Evolutionary conservation across 2,113 vertebrate genomes (phyloP).

Genomic region (Dendropsophus ebraccatus): DNA sequence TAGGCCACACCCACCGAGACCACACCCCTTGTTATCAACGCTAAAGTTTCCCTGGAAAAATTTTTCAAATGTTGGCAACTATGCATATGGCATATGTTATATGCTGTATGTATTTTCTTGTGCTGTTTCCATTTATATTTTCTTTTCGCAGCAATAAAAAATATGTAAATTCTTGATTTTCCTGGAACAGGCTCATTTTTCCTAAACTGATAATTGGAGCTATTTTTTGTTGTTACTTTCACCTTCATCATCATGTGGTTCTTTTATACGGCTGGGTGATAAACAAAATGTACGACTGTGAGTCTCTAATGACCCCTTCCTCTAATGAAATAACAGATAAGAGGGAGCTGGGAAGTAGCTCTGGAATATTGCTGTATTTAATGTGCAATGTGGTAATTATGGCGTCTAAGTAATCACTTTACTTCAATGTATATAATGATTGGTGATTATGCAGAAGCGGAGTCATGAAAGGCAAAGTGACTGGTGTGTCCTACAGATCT

Average conservation of each 20-base stretch:
- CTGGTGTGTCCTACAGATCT: slow-evolving; percentile 31
- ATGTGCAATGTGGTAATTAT: slow-evolving; percentile 44
- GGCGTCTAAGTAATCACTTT: slow-evolving; percentile 50
- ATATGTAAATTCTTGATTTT: not conserved
- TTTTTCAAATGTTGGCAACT: no score
- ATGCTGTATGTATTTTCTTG: not conserved
- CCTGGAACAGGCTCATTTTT: slow-evolving; percentile 5
- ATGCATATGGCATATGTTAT: no score
- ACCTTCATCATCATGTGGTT: slow-evolving; percentile 35
- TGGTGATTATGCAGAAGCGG: slow-evolving; percentile 43
- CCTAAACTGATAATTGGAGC: slow-evolving; percentile 14
- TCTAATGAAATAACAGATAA: slow-evolving; percentile 55
- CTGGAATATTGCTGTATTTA: slow-evolving; percentile 42
- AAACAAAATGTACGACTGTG: slow-evolving; percentile 45
- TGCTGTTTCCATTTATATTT: not conserved
- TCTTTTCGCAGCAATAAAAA: not conserved
- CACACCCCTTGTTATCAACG: no score
- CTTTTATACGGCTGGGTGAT: slow-evolving; percentile 25
- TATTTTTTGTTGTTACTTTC: slow-evolving; percentile 33
- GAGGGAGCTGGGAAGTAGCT: slow-evolving; percentile 6
- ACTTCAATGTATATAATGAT: slow-evolving; percentile 45
- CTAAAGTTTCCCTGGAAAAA: no score
- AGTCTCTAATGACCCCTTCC: slow-evolving; percentile 30
- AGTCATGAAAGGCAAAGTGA: slow-evolving; percentile 29
- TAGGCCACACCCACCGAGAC: no score